Conservation (phyloP, 1,140 invertebrate genomes). For the Odontomachus brunneus region DNA sequence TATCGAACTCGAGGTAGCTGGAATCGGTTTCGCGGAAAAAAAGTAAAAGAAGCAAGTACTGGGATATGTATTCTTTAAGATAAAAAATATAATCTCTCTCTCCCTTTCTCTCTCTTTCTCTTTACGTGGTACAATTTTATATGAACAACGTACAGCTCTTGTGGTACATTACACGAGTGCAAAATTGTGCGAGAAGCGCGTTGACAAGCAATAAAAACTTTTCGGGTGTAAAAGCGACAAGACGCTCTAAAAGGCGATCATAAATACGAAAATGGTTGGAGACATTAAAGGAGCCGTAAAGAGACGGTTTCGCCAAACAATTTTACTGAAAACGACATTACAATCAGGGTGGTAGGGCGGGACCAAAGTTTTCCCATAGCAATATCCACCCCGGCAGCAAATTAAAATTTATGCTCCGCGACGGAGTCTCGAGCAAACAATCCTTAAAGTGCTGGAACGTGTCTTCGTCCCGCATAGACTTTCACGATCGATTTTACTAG, state of each 20-base stretch:
- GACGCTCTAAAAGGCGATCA: conserved; percentile 31
- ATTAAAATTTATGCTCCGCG: conserved; percentile 67
- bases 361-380: conserved; percentile 55
- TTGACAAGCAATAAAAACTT: conserved; percentile 46
- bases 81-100: too few species aligned
- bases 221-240: conserved; percentile 43
- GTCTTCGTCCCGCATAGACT: conserved; percentile 30
- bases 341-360: conserved; percentile 27
- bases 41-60: too few species aligned
- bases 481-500: neutral
- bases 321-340: conserved; percentile 59
- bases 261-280: conserved; percentile 56
- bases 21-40: too few species aligned
- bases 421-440: conserved; percentile 55
- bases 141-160: neutral
- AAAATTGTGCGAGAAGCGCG: neutral
- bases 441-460: conserved; percentile 50
- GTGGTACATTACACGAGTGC: neutral
- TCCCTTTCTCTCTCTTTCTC: too few species aligned
- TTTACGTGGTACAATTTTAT: neutral
- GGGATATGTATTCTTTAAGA: too few species aligned
- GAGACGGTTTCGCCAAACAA: conserved; percentile 55
- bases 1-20: too few species aligned
- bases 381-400: conserved; percentile 60
- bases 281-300: conserved; percentile 51